Evolutionary conservation across 1,140 invertebrate genomes (phyloP), one percentile per base, ranked within the genome.

Genomic region (Bombus breviceps): DNA sequence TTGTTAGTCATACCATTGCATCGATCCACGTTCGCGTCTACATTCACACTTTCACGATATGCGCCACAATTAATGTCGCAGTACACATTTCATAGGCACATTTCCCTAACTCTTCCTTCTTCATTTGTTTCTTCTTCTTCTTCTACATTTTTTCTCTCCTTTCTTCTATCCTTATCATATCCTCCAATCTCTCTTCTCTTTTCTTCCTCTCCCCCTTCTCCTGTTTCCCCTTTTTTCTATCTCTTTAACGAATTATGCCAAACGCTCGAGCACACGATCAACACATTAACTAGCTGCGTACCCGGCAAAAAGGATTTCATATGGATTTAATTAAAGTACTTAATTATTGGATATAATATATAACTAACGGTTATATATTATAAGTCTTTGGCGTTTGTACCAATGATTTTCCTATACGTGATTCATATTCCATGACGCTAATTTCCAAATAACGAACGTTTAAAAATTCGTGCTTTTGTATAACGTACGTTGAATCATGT

Each of bases 321-420:
- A 57, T 59, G 41, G 68, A 81, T 74, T 88, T 53, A 81, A 68
- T 66, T 85, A 53, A 73, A 85, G n/a, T 74, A 66, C 71, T 85
- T 85, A 81, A 81, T 85, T 73, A 85, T 81, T 62, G 41, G 18
- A 81, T 85, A 85, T 86, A 90, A 78, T 62, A 62, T 62, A 62
- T 62, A 62, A 62, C 90, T 92, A 92, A 90, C 84, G 77, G 82
- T 84, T 91, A 53, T 53, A 53, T 22, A 53, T 53, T 53, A 53
- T 53, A 92, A 93, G 92, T 93, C 92, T 93, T 93, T 93, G 92
- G 92, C 82, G 88, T 93, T 93, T 93, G 92, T 93, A 93, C 92
- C 92, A 91, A 93, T 93, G 75, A 88, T 92, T 91, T 79, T 87
- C 75, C 84, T 86, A 90, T 85, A 59, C 88, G 79, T 83, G 66